Base-by-base conservation (phyloP, 53 echinoderm and acorn worm genomes). In the Apostichopus leukothele region DNA sequence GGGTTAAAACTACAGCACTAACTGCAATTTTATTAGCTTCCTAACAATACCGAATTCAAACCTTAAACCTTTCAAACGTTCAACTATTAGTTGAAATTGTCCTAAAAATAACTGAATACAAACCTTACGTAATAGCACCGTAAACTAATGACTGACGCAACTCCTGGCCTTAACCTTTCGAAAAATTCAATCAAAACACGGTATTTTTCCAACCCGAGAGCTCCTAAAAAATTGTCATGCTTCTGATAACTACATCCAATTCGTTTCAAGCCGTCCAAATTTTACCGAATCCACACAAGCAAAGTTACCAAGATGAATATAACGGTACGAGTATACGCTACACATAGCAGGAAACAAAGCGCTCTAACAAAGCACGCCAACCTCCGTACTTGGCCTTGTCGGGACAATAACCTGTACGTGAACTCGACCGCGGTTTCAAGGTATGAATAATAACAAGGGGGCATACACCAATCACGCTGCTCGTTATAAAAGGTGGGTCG, bases 321-420 rank as follows among this genome's bases (percentile, higher is more conserved):
- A 81, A 81, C 81, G 81, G 81, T 81, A 20, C 81, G 16, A 23
- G 59, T 81, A 39, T 39, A 51, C 71, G 71, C 14, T 6, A 19
- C 71, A 22, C 55, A 81, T 59, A 81, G 81, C 81, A 81, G 81
- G 81, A 81, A 81, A 81, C 81, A 81, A 81, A 81, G 81, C 81
- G 81, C 55, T 81, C 59, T 81, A 57, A 81, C 81, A 81, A 81
- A 81, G 81, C 81, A 81, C 74, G 74, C 74, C 51, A 78, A 67
- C 50, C 25, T 77, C 57, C 18, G 57, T 67, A 54, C 60, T 76
- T 88, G 88, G 74, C 88, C 88, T 91, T 88, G 88, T 91, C 88
- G 86, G 86, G 89, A 92, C 75, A 89, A 66, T 91, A 91, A 93
- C 93, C 93, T 89, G 89, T 91, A 93, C 93, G 86, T 93, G 93